Conservation (phyloP, 2,797 vertebrate species). For the Paramormyrops hopkinsi region DNA sequence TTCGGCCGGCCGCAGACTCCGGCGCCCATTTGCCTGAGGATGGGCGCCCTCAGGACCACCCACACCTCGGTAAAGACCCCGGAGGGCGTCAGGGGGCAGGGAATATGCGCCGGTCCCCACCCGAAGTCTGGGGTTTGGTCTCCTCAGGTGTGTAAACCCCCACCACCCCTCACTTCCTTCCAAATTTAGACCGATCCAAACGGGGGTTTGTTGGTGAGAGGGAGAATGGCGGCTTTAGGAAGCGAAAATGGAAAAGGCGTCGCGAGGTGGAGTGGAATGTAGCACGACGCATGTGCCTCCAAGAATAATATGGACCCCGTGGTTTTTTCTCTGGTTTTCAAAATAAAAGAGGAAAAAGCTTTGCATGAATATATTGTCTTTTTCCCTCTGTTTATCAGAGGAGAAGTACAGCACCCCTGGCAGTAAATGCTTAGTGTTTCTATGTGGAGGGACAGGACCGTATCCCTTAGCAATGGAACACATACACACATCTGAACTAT, state of each 20-base stretch:
- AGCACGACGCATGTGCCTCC: background rate
- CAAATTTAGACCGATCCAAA: background rate
- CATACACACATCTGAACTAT: background rate
- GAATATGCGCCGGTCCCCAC: background rate
- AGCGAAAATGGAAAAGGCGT: background rate
- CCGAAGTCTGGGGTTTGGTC: background rate
- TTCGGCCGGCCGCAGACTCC: background rate
- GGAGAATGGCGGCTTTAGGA: background rate
- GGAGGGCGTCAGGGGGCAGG: background rate
- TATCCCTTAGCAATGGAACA: background rate
- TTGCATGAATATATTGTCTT: background rate
- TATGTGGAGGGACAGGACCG: background rate
- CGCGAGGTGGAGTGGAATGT: background rate
- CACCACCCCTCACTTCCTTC: no score
- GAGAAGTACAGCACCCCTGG: background rate
- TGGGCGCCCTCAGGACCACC: background rate
- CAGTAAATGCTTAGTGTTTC: background rate
- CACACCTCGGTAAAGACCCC: background rate
- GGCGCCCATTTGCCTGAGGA: background rate
- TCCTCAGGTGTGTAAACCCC: background rate
- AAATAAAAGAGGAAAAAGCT: background rate
- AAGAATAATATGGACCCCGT: background rate
- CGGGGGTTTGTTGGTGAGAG: background rate
- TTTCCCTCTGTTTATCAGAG: background rate
- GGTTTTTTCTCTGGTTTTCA: background rate